phyloP scores from a whole-genome alignment of 1,140 invertebrate species.

The Phymastichus coffea region DNA sequence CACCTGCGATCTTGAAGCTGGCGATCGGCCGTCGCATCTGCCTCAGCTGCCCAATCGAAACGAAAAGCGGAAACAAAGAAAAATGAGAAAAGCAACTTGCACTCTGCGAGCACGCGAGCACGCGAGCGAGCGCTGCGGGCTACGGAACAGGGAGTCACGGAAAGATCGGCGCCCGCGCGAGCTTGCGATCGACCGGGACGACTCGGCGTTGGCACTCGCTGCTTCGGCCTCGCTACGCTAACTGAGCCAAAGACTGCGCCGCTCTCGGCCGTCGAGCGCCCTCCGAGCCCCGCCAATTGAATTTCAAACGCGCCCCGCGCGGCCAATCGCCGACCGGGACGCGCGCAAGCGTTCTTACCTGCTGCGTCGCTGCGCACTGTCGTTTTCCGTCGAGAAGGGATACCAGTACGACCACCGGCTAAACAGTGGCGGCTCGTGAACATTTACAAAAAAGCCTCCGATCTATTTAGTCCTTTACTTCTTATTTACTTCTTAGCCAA shows the following conservation, averaged over 20 bases:
- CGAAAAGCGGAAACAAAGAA: no score
- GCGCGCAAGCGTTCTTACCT: no score
- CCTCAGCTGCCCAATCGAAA: background rate
- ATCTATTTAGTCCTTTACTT: no score
- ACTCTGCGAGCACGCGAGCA: background rate
- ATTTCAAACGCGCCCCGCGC: conserved; percentile 19
- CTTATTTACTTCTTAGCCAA: no score
- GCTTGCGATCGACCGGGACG: background rate
- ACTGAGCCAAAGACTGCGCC: no score
- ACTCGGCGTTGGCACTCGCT: background rate
- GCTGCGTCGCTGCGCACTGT: no score
- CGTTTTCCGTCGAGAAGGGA: no score
- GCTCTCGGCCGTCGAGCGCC: no score
- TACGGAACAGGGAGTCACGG: background rate
- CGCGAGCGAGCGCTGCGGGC: background rate
- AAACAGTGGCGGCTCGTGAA: no score
- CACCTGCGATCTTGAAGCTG: conserved; percentile 18
- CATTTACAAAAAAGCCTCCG: no score
- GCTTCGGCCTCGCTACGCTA: conserved; percentile 12
- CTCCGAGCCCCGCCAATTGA: background rate
- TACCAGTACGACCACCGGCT: no score
- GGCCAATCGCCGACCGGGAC: no score
- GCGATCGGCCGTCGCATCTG: conserved; percentile 8
- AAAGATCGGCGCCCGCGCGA: background rate
- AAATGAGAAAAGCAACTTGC: background rate